phyloP scores from a whole-genome alignment of 2,888 invertebrate species.

The Unio delphinus region DNA sequence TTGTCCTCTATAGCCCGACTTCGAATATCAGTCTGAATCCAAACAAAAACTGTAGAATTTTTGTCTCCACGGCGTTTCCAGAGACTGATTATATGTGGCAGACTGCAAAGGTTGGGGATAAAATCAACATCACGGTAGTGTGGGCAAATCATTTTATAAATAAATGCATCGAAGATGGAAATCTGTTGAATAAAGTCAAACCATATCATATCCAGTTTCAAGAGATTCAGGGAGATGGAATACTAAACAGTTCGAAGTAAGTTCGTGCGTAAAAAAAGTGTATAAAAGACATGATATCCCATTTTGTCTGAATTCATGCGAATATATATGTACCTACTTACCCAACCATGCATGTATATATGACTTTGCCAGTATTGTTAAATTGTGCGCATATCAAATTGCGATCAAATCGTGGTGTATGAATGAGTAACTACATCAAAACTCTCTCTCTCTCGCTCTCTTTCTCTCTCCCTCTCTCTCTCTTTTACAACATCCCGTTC shows the following conservation, averaged over 20 bases:
- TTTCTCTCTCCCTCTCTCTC: too few species aligned
- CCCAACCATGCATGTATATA: too few species aligned
- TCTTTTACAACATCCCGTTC: too few species aligned
- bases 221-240: slow-evolving; percentile 14
- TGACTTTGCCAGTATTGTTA: too few species aligned
- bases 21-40: slow-evolving; percentile 25
- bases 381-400: too few species aligned
- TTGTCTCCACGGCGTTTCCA: slow-evolving; percentile 22
- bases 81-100: slow-evolving; percentile 37
- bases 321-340: too few species aligned
- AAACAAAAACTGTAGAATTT: slow-evolving; percentile 5
- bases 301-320: too few species aligned
- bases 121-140: slow-evolving; percentile 6
- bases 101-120: slow-evolving; percentile 7
- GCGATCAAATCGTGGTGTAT: too few species aligned
- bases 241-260: slow-evolving; percentile 12
- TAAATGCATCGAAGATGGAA: slow-evolving; percentile 14
- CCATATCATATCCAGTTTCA: slow-evolving; percentile 21
- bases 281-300: too few species aligned
- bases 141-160: slow-evolving; percentile 32
- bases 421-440: too few species aligned
- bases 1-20: slow-evolving; percentile 33
- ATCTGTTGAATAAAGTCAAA: slow-evolving; percentile 10
- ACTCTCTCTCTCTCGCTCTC: too few species aligned
- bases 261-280: neutral